A percentile compares a stretch with the other conserved stretches of the same genome.
These are phyloP conservation scores for Dynastes grantii DNA, from an alignment of 2,888 invertebrate genomes.

Conservation along the genomic window DNA sequence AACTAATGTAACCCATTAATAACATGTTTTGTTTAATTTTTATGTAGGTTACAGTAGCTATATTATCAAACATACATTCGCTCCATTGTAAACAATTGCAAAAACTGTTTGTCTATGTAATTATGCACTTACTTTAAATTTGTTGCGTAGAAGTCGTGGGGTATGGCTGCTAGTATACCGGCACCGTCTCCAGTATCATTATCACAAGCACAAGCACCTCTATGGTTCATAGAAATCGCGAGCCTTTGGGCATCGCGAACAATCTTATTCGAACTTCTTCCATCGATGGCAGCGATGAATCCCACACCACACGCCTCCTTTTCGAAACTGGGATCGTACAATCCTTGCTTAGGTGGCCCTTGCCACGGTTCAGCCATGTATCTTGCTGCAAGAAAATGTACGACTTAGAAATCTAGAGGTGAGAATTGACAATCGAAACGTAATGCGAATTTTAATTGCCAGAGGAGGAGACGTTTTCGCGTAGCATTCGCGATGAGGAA, in stretches of 20 bases:
- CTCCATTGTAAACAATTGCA: neutral
- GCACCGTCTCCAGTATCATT: conserved; percentile 99
- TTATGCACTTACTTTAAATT: conserved; percentile 54
- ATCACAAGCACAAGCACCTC: conserved; percentile 99
- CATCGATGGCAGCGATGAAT: conserved; percentile 98
- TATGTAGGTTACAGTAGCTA: no score
- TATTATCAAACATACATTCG: neutral
- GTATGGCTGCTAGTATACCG: conserved; percentile 96
- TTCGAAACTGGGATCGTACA: conserved; percentile 97
- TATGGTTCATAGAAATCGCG: conserved; percentile 98
- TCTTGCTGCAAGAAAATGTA: conserved; percentile 33
- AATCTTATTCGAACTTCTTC: conserved; percentile 94
- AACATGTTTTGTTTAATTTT: no score
- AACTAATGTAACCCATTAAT: neutral
- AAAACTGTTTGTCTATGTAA: no score
- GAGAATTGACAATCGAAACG: neutral
- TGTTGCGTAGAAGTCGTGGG: conserved; percentile 92
- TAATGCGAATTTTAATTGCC: no score
- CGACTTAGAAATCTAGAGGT: conserved; percentile 2
- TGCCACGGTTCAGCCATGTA: conserved; percentile 77
- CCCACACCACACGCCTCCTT: conserved; percentile 99
- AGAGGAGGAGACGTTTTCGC: neutral
- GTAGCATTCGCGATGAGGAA: conserved; percentile 26
- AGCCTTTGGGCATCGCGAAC: conserved; percentile 95
- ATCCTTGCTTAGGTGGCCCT: conserved; percentile 89